Evolutionary conservation across 2,888 invertebrate genomes (phyloP), one percentile per base, ranked within the genome.

Genomic region (Ptychoptera albimana): DNA sequence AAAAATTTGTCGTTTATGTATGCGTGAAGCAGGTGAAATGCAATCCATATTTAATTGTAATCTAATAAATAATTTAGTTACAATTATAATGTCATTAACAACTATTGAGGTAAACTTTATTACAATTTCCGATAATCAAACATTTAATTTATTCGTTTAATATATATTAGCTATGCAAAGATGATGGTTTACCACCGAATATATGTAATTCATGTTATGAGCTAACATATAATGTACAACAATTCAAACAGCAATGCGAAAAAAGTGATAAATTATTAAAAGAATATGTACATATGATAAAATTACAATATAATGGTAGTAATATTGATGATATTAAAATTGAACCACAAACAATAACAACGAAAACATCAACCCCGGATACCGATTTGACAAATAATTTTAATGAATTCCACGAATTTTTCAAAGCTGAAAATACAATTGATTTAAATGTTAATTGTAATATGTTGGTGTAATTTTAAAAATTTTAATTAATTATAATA

Each of bases 201-300:
- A 50, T 72, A 30, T 72, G 71, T 52, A 64, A 64, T 53, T 60
- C 61, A 32, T 72, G 71, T 49, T 60, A 58, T 34, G 40, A 57
- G 1, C 65, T 60, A 40, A 64, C 70, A 64, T 66, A 63, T 50
- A 47, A 56, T 12, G 60, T 67, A 8, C 68, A 67, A 50, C 64
- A 62, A 46, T 71, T 72, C 52, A 70, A 68, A 50, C 68, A 69
- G 50, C 60, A 60, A 49, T 70, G 70, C 50, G 56, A 67, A 29
- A 57, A 56, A 7, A 66, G 70, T 2, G 69, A 72, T 46, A 65
- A 61, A 46, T 63, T 57, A 42, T 59, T 66, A 31, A 63, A 57
- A 49, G 61, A 56, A 46, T 70, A 60, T 50, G 39, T 64, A 31
- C 30, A 35, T 37, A 13, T 37, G 37, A 41, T 36, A 8, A 40